Conservation (phyloP, 2,888 invertebrate genomes). For the Hemithea aestivaria region DNA sequence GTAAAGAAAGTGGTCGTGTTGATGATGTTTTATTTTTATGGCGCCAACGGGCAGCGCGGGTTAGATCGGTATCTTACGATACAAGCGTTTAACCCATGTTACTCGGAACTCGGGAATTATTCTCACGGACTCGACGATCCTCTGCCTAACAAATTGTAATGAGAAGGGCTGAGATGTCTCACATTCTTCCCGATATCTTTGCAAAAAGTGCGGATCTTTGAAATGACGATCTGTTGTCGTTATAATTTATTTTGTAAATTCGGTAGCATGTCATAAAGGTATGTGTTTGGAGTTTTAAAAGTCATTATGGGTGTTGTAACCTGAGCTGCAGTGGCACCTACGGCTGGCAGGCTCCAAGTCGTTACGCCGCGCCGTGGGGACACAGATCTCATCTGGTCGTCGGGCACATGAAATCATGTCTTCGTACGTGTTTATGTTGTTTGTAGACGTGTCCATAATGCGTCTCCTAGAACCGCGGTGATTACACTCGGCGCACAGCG, state of each 20-base stretch:
- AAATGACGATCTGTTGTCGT: background rate
- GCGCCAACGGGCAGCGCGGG: conserved; percentile 73
- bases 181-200: conserved; percentile 32
- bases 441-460: conserved; percentile 48
- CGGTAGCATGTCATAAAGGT: conserved; percentile 8
- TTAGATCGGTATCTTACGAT: conserved; percentile 75
- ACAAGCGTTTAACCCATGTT: conserved; percentile 78
- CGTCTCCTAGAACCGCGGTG: conserved; percentile 44
- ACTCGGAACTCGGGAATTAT: conserved; percentile 68
- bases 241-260: conserved; percentile 12
- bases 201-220: conserved; percentile 21
- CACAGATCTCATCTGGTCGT: conserved; percentile 39
- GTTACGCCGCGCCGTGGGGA: conserved; percentile 19
- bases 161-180: conserved; percentile 48
- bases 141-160: conserved; percentile 69
- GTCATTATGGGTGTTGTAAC: conserved; percentile 25
- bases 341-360: conserved; percentile 29
- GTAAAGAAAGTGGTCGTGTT: conserved; percentile 75
- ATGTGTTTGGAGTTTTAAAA: conserved; percentile 15
- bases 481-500: conserved; percentile 41
- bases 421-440: conserved; percentile 39
- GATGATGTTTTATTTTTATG: conserved; percentile 77
- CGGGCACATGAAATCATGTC: conserved; percentile 34
- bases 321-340: conserved; percentile 31
- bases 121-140: conserved; percentile 61